phyloP scores from a whole-genome alignment of 2,888 invertebrate species.

The Coelopa pilipes region DNA sequence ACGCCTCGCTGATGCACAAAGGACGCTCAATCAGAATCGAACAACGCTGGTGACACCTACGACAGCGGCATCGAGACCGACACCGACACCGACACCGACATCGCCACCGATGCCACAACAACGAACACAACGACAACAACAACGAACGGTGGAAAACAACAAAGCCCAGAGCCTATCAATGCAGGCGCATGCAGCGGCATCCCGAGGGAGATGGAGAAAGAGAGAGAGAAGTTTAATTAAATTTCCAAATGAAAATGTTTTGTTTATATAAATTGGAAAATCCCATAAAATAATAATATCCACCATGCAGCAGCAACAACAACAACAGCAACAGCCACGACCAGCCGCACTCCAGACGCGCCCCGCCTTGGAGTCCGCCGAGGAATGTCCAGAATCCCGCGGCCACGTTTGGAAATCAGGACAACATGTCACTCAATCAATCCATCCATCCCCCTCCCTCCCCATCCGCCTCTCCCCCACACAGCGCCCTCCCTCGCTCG shows the following conservation, averaged over 20 bases:
- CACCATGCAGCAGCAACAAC: conserved; percentile 1
- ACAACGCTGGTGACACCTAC: conserved; percentile 10
- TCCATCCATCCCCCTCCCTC: background rate
- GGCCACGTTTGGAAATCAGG: conserved; percentile 33
- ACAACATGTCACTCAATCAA: conserved; percentile 40
- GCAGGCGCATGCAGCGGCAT: conserved; percentile 50
- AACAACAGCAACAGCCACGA: conserved; percentile 16
- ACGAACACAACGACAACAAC: conserved; percentile 33
- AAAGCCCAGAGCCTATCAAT: conserved; percentile 28
- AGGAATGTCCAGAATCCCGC: background rate
- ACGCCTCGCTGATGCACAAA: conserved; percentile 33
- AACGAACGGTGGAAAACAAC: conserved; percentile 35
- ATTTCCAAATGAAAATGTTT: conserved; percentile 68
- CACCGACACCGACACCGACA: conserved; percentile 27
- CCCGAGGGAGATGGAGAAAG: conserved; percentile 46
- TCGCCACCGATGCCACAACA: conserved; percentile 23
- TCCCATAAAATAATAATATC: conserved; percentile 45
- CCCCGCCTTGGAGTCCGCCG: conserved; percentile 15
- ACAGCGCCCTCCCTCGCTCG: background rate
- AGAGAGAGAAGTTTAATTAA: conserved; percentile 64
- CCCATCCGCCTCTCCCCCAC: background rate
- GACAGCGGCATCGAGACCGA: conserved; percentile 5
- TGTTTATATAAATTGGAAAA: conserved; percentile 67
- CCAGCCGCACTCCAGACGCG: background rate
- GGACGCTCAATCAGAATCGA: conserved; percentile 29